Conservation (phyloP, 2,888 invertebrate genomes). For the Hirtodrosophila cameraria region DNA sequence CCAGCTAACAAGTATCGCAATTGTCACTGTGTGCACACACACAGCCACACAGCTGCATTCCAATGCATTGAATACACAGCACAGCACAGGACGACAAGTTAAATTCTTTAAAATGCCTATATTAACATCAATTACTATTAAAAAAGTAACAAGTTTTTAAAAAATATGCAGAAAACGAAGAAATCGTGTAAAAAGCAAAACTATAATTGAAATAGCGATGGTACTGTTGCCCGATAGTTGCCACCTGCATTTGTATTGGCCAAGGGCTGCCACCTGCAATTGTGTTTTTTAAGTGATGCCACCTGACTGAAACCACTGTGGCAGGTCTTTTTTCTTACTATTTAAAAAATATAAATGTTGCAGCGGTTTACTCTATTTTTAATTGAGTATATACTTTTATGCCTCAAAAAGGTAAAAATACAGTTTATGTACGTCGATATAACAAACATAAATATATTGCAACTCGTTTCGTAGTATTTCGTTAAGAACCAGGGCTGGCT, state of each 20-base stretch:
- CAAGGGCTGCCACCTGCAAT: slow-evolving; percentile 19
- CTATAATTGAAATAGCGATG: slow-evolving; percentile 24
- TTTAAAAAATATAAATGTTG: too few relatives aligned
- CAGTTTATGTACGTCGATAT: slow-evolving; percentile 3
- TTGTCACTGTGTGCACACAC: slow-evolving; percentile 16
- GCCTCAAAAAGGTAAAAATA: too few relatives aligned
- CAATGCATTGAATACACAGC: slow-evolving; percentile 35
- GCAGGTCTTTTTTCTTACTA: too few relatives aligned
- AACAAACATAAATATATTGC: neutral
- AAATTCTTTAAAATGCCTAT: neutral
- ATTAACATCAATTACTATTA: neutral
- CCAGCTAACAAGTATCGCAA: slow-evolving; percentile 40
- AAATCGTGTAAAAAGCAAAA: slow-evolving; percentile 10
- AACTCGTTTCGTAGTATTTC: neutral
- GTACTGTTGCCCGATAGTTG: slow-evolving; percentile 19
- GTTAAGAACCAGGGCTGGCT: too few relatives aligned
- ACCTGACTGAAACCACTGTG: slow-evolving; percentile 1
- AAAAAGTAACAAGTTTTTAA: neutral
- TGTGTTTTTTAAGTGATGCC: slow-evolving; percentile 18
- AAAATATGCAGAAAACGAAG: slow-evolving; percentile 5
- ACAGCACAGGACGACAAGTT: neutral
- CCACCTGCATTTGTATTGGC: slow-evolving; percentile 28
- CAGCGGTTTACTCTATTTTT: too few relatives aligned
- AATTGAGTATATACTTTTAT: too few relatives aligned
- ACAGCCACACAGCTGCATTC: slow-evolving; percentile 38